These are phyloP conservation scores for Blennius ocellaris DNA, from an alignment of 2,113 vertebrate species.

Conservation along the genomic window DNA sequence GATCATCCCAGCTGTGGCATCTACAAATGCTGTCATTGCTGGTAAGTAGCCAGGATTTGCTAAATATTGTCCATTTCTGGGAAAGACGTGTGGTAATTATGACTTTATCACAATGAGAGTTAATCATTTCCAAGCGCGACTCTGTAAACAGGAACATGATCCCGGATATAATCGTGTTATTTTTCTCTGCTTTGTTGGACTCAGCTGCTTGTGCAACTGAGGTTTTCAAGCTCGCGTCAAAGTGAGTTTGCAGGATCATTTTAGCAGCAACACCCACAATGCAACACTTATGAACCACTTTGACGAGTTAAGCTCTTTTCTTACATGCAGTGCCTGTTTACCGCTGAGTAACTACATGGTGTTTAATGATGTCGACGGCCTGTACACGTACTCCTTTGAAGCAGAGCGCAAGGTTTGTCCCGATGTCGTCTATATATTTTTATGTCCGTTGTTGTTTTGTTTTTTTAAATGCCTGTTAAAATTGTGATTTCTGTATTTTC, in stretches of 20 bases:
- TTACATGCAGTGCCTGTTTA: constrained; percentile 88
- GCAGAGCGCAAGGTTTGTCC: constrained; percentile 91
- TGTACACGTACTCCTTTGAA: constrained; percentile 95
- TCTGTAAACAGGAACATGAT: constrained; percentile 12
- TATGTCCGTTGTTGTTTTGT: not conserved
- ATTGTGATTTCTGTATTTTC: not conserved
- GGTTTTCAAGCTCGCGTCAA: constrained; percentile 96
- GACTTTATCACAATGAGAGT: constrained; percentile 10
- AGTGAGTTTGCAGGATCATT: constrained; percentile 78
- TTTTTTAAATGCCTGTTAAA: constrained; percentile 2
- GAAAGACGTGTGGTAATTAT: not conserved
- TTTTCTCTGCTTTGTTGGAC: constrained; percentile 30
- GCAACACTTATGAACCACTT: not conserved
- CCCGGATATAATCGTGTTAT: not conserved
- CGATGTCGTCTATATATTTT: not conserved
- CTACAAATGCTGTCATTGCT: constrained; percentile 95
- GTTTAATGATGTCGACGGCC: constrained; percentile 94
- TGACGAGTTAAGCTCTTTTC: not conserved
- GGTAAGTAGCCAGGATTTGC: constrained; percentile 76
- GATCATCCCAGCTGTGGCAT: constrained; percentile 95
- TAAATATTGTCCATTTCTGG: not conserved
- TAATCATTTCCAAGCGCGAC: constrained; percentile 27
- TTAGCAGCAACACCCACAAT: constrained; percentile 7
- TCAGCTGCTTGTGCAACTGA: constrained; percentile 93
- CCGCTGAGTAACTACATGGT: constrained; percentile 96